Evolutionary conservation across 37 sponge, comb jelly and placozoan genomes (phyloP), one percentile per base, ranked within the genome.

Genomic region (Crambe crambe): DNA sequence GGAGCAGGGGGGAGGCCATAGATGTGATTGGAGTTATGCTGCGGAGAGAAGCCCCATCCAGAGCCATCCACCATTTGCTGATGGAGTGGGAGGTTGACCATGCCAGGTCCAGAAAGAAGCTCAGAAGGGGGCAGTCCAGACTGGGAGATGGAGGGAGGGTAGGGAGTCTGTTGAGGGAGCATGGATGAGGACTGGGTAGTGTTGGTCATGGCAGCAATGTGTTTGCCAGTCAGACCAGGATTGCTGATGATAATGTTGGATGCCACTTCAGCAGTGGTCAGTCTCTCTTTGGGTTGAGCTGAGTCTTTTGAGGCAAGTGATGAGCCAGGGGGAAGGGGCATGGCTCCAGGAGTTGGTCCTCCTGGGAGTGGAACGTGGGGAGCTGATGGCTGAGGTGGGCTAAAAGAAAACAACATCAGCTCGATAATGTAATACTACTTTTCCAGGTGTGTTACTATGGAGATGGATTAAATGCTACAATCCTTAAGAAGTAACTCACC

Each of bases 151-250:
- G 77, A 25, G 44, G 64, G 63, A 47, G 51, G 12, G 51, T 47
- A 47, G 6, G 51, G 10, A 47, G 51, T 15, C 10, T 47, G 51
- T 8, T 9, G 29, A 47, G 51, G 51, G 12, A 47, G 6, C 51
- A 47, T 47, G 51, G 51, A 47, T 29, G 77, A 41, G 44, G 64
- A 63, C 42, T 70, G 70, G 39, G 40, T 76, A n/a, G 51, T 72
- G 58, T 37, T 71, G 59, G 86, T 78, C 56, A 86, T 72, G 58
- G 77, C 65, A 0, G 86, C 86, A 38, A 86, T 86, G 75, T 86
- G 80, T 32, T 72, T 72, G 21, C 86, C 86, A 42, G 86, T 86
- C 25, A 86, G 69, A 27, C 73, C 73, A 1, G 80, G 80, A 1
- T 37, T 54, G 37, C 74, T 79, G 56, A 79, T 86, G 64, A 86